Percentiles rank a stretch among this genome's conserved stretches.
phyloP scores from a whole-genome alignment of 2,113 vertebrate species.

The Hystrix cristata region DNA sequence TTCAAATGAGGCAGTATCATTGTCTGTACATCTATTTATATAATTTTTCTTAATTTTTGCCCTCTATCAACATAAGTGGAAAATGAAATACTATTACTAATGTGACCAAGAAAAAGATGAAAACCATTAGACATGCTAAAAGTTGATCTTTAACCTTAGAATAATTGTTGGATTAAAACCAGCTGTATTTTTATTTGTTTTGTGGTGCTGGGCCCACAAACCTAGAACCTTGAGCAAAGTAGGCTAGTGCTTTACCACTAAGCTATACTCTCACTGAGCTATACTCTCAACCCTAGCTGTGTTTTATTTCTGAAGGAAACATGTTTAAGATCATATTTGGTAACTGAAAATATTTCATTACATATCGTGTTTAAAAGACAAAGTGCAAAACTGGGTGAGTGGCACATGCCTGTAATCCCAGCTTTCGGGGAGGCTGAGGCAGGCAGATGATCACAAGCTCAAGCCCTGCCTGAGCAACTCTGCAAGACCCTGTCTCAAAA shows the following conservation, averaged over 20 bases:
- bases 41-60: slow-evolving; percentile 28
- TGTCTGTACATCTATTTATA: not conserved
- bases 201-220: not conserved
- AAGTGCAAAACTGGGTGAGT: not conserved
- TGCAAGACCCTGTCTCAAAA: not conserved
- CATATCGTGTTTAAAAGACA: not conserved
- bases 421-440: not conserved
- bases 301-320: slow-evolving; percentile 36
- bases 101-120: slow-evolving; percentile 44
- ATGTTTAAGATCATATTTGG: slow-evolving; percentile 13
- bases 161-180: slow-evolving; percentile 34
- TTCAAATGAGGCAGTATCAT: slow-evolving; percentile 37
- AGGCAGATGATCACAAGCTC: not conserved
- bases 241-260: not conserved
- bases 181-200: not conserved
- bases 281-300: too few species aligned
- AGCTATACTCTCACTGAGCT: not conserved
- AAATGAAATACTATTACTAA: slow-evolving; percentile 18
- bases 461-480: not conserved
- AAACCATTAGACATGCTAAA: slow-evolving; percentile 1
- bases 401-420: not conserved
- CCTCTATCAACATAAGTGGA: not conserved
- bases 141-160: slow-evolving; percentile 29
- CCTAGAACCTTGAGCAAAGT: not conserved
- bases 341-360: slow-evolving; percentile 46